Conservation (phyloP, 23 tunicate species). For the Trididemnum clinides region DNA sequence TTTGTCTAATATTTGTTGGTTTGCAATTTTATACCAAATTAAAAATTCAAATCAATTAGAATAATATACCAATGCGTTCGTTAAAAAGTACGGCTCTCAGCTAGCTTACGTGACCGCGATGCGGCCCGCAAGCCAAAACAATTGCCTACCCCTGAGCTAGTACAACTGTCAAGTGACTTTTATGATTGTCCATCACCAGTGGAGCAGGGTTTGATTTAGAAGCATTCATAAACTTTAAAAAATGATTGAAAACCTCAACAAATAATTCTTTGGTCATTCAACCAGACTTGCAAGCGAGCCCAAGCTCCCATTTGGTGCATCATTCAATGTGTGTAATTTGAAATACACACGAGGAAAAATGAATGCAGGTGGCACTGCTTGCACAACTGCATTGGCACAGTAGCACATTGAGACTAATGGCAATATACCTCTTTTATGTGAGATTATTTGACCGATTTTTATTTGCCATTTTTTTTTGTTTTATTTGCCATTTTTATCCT, state of each 20-base stretch:
- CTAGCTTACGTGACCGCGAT: no score
- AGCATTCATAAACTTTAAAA: conserved; percentile 13
- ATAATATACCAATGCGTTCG: no score
- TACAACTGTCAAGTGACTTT: no score
- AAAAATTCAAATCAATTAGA: no score
- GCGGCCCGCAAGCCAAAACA: no score
- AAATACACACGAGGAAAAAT: conserved; percentile 48
- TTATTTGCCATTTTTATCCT: no score
- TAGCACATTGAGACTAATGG: conserved; percentile 44
- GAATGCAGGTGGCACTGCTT: conserved; percentile 35
- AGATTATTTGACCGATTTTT: conserved; percentile 42
- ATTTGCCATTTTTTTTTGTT: no score
- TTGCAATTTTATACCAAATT: no score
- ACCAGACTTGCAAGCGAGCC: conserved; percentile 34
- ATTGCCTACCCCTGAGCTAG: no score
- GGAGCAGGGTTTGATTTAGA: conserved; percentile 14
- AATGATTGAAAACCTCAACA: conserved; percentile 24
- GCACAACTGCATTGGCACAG: conserved; percentile 38
- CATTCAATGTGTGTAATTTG: conserved; percentile 6
- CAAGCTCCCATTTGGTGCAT: conserved; percentile 38
- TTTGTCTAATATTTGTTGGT: no score
- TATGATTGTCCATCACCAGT: conserved; percentile 32
- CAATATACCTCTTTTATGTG: conserved; percentile 22
- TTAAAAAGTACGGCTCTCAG: no score
- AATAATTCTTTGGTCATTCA: conserved; percentile 46